Evolutionary conservation across 2,113 vertebrate species (phyloP).

Genomic region (Isurus oxyrinchus): DNA sequence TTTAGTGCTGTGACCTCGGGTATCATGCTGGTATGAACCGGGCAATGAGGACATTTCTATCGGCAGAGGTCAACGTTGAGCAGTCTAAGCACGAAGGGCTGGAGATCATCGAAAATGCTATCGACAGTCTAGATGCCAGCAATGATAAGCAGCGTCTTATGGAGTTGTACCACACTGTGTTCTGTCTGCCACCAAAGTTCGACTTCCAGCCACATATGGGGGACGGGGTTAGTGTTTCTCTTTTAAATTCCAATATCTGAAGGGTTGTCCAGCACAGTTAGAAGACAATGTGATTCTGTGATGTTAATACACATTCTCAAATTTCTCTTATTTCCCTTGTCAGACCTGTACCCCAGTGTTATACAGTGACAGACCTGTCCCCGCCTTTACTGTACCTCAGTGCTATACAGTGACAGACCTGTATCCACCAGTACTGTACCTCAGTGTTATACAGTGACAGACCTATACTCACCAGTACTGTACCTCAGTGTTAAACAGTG

Average conservation of each 20-base stretch:
- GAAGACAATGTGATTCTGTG: not conserved
- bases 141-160: constrained; percentile 94
- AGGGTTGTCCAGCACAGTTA: not conserved
- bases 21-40: constrained; percentile 94
- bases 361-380: not conserved
- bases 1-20: constrained; percentile 93
- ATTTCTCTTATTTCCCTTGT: not conserved
- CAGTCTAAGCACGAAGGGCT: constrained; percentile 86
- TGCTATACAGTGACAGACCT: not conserved
- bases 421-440: not conserved
- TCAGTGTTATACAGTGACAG: not conserved
- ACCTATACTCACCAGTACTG: not conserved
- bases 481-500: not conserved
- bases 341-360: not conserved
- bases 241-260: not conserved
- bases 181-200: constrained; percentile 92
- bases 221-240: constrained; percentile 67
- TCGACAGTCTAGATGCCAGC: constrained; percentile 87
- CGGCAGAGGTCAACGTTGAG: constrained; percentile 89
- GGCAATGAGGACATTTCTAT: constrained; percentile 89
- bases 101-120: constrained; percentile 82
- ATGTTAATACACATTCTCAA: not conserved
- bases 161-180: constrained; percentile 97
- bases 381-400: not conserved
- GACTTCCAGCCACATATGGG: constrained; percentile 99